Evolutionary conservation across 1,140 invertebrate species (phyloP), one percentile per base, ranked within the genome.

Genomic region (Hormaphis cornu): DNA sequence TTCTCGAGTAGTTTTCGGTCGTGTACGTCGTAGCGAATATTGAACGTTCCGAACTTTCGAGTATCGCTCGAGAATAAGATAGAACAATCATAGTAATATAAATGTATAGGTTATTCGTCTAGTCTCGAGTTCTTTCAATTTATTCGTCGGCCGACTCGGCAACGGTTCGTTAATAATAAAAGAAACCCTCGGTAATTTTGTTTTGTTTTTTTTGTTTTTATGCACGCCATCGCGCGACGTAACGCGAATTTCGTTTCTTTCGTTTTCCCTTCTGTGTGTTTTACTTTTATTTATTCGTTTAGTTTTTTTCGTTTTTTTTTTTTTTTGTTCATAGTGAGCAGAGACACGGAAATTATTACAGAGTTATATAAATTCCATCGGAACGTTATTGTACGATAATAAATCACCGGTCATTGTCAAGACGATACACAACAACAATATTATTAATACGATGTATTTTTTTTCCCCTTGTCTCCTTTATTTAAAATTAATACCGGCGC

Each of bases 391-490:
- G 20, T 18, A 40, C 24, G 42, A 48, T 48, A 50, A 66, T 66
- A 66, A 66, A 66, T 66, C 61, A 66, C 61, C 18, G 61, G 61
- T 66, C 24, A 22, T 66, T 66, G 61, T 66, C 61, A 66, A 66
- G 61, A 66, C 30, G 44, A 66, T 48, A 50, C 61, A 33, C n/a
- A n/a, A n/a, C n/a, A n/a, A n/a, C n/a, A n/a, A n/a, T n/a, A n/a
- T n/a, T n/a, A 66, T 66, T 66, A 66, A 66, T 66, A 66, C 24
- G 26, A 48, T 48, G 30, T 66, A 50, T 35, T 46, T 24, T 48
- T 28, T 30, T 40, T n/a, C 50, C 28, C 18, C 18, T 63, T 28
- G 16, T 18, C 37, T 10, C 22, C 26, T 20, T 56, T 44, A 22
- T 66, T 44, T 16, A 48, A 66, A 66, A 66, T 66, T 66, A 66